These are phyloP conservation scores for Eueides isabella DNA, from an alignment of 1,140 invertebrate species.

Conservation along the genomic window DNA sequence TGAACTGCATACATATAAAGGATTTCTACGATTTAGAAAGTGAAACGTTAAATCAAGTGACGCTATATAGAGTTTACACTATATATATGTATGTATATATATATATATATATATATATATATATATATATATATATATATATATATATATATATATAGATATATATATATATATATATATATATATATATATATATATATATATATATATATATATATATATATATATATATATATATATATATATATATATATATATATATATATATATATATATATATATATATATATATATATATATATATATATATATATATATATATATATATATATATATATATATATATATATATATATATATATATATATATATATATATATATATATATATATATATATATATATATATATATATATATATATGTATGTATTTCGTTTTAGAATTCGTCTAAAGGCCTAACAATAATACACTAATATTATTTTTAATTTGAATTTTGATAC, in stretches of 20 bases:
- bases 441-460: background rate
- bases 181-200: background rate
- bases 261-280: background rate
- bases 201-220: background rate
- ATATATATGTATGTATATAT: background rate
- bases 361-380: background rate
- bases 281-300: background rate
- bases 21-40: no score
- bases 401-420: background rate
- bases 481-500: conserved; percentile 16
- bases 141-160: background rate
- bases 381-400: background rate
- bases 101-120: background rate
- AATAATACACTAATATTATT: conserved; percentile 7
- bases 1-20: no score
- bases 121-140: background rate
- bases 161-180: background rate
- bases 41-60: no score
- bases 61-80: background rate
- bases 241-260: background rate
- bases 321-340: background rate
- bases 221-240: background rate
- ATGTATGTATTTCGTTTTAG: background rate
- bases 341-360: background rate
- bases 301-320: background rate